Evolutionary conservation across 2,888 invertebrate genomes (phyloP).

Genomic region (Orthosia incerta): DNA sequence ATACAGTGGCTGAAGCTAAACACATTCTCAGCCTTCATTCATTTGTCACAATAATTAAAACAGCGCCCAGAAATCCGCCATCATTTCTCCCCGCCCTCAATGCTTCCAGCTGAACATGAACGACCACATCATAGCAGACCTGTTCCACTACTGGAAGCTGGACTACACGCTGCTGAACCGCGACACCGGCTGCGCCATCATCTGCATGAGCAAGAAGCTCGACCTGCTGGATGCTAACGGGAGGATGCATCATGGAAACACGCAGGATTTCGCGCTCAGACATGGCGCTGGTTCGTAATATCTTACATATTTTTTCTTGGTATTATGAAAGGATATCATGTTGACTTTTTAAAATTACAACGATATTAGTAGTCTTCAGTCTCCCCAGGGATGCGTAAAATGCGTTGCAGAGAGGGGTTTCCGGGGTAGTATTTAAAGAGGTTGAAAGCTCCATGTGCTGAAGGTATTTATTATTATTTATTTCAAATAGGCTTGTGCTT

Average conservation of each 20-base stretch:
- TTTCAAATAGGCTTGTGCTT: too few species aligned
- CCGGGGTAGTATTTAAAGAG: too few species aligned
- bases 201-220: slow-evolving; percentile 80
- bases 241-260: slow-evolving; percentile 76
- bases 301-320: too few species aligned
- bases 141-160: slow-evolving; percentile 83
- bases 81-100: not conserved
- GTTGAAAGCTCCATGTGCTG: too few species aligned
- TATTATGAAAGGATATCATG: too few species aligned
- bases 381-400: too few species aligned
- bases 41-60: not conserved
- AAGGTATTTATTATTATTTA: too few species aligned
- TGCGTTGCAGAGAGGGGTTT: too few species aligned
- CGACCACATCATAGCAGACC: slow-evolving; percentile 76
- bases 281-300: slow-evolving; percentile 74
- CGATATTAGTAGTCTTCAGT: too few species aligned
- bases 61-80: not conserved
- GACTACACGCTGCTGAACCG: slow-evolving; percentile 75
- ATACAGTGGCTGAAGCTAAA: not conserved
- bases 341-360: too few species aligned
- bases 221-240: slow-evolving; percentile 74
- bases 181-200: slow-evolving; percentile 78
- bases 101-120: slow-evolving; percentile 74
- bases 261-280: slow-evolving; percentile 74
- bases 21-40: not conserved